These are phyloP conservation scores for Tachyglossus aculeatus DNA, from an alignment of 2,797 vertebrate genomes.

Conservation along the genomic window DNA sequence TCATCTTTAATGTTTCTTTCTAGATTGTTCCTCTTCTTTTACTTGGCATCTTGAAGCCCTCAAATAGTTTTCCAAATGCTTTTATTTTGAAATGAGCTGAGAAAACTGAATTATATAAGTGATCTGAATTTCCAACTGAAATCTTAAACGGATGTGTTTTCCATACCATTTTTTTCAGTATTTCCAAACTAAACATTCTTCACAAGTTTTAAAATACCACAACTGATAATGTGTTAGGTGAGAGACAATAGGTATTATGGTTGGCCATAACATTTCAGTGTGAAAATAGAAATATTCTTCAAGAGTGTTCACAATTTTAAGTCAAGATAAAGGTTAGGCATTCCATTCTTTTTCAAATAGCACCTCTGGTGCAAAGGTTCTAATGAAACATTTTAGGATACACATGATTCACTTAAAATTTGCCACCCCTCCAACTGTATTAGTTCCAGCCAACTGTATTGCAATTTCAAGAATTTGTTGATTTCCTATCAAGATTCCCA, in stretches of 20 bases:
- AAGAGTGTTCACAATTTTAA: not conserved
- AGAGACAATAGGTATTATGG: not conserved
- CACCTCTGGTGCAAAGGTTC: not conserved
- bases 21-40: no score
- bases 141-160: not conserved
- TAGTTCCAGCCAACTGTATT: not conserved
- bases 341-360: constrained; percentile 1
- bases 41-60: no score
- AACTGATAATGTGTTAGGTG: constrained; percentile 11
- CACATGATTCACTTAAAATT: constrained; percentile 20
- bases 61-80: no score
- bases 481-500: not conserved
- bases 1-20: no score
- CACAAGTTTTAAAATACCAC: constrained; percentile 4
- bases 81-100: no score
- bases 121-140: no score
- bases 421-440: not conserved
- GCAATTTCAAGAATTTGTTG: constrained; percentile 11
- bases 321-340: not conserved
- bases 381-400: constrained; percentile 8
- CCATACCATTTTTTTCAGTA: not conserved
- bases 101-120: no score
- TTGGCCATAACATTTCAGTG: not conserved
- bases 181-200: not conserved
- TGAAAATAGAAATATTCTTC: not conserved